These are phyloP conservation scores for Mus minutoides DNA, from an alignment of 2,797 vertebrate species.

Conservation along the genomic window DNA sequence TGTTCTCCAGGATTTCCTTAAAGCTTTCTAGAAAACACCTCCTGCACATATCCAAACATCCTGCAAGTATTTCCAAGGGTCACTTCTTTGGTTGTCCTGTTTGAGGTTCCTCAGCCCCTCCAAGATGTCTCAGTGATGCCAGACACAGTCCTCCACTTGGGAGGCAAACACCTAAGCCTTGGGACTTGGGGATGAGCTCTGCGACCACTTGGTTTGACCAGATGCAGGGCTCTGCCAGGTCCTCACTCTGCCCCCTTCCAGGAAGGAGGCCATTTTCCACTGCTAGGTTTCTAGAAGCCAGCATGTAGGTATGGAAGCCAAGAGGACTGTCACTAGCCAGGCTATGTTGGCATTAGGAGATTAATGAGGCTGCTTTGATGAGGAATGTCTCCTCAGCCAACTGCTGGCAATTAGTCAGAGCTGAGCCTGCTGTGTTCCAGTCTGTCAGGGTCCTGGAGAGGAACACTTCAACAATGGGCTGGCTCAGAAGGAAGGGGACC, in stretches of 20 bases:
- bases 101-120: background rate
- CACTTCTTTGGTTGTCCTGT: background rate
- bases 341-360: slow-evolving; percentile 56
- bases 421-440: background rate
- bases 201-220: background rate
- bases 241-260: background rate
- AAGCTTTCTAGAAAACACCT: background rate
- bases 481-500: background rate
- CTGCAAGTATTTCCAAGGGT: background rate
- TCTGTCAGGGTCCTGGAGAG: slow-evolving; percentile 37
- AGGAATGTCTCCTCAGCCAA: slow-evolving; percentile 54
- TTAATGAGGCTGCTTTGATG: slow-evolving; percentile 67
- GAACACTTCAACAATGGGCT: background rate
- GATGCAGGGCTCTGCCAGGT: background rate
- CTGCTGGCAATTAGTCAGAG: slow-evolving; percentile 72
- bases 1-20: background rate
- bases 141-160: background rate
- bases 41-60: background rate
- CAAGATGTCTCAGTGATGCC: background rate
- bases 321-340: background rate
- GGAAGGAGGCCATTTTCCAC: background rate
- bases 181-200: background rate
- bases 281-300: background rate
- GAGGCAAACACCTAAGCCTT: background rate
- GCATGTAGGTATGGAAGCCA: background rate